phyloP scores from a whole-genome alignment of 2,888 invertebrate genomes.

The Dynastes hyllus region DNA sequence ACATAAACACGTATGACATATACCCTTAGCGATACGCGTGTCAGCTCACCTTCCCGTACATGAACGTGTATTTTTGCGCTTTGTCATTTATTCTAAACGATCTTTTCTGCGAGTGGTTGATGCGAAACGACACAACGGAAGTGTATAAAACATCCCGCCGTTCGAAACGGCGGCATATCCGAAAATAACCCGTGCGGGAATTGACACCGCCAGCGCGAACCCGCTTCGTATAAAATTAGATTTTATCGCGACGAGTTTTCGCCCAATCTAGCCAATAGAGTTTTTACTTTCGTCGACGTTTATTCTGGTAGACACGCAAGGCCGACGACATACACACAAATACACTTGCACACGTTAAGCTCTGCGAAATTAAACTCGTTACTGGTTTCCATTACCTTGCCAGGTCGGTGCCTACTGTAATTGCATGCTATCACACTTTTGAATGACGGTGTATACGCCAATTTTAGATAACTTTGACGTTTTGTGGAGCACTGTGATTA shows the following conservation, averaged over 20 bases:
- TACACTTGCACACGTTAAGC: constrained; percentile 4
- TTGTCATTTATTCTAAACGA: constrained; percentile 25
- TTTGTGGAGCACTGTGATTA: too few relatives aligned
- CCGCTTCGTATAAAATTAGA: constrained; percentile 26
- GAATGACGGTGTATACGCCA: not conserved
- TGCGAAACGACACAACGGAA: constrained; percentile 16
- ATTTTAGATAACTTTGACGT: too few relatives aligned
- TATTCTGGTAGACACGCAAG: constrained; percentile 30
- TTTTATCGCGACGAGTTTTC: constrained; percentile 28
- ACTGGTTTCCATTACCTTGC: not conserved
- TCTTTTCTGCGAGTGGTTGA: constrained; percentile 5
- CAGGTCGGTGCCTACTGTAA: not conserved
- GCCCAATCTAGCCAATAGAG: constrained; percentile 9
- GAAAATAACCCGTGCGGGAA: constrained; percentile 33
- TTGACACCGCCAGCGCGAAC: constrained; percentile 29
- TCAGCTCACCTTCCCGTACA: not conserved
- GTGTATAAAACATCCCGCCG: constrained; percentile 8
- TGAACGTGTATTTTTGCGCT: not conserved
- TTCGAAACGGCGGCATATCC: not conserved
- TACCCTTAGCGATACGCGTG: not conserved
- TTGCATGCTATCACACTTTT: not conserved
- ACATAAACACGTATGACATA: constrained; percentile 1
- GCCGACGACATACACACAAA: not conserved
- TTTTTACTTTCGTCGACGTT: constrained; percentile 39
- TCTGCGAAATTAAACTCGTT: constrained; percentile 22